Percentiles rank a stretch among this genome's conserved stretches.
phyloP scores from a whole-genome alignment of 2,113 vertebrate genomes.

The Cnemophilus loriae region DNA sequence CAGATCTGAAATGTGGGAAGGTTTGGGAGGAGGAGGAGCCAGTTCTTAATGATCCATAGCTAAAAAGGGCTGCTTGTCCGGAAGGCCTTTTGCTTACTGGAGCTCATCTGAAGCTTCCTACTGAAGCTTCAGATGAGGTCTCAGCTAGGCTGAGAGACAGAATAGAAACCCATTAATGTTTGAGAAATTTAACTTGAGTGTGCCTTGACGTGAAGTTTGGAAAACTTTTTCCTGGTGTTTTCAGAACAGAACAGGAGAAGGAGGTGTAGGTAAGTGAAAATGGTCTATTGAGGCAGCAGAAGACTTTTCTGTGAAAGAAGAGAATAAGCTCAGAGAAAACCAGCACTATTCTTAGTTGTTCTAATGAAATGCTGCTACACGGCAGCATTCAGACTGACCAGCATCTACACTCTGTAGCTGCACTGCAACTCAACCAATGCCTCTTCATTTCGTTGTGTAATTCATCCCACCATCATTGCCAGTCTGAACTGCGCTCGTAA shows the following conservation, averaged over 20 bases:
- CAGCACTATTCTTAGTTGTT: not conserved
- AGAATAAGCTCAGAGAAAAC: not conserved
- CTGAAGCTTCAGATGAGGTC: not conserved
- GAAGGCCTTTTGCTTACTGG: not conserved
- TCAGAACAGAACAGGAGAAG: not conserved
- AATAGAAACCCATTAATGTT: not conserved
- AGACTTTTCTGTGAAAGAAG: not conserved
- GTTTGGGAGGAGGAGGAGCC: not conserved
- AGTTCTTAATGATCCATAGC: not conserved
- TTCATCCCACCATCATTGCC: not conserved
- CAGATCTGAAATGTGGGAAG: not conserved
- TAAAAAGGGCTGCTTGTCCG: not conserved
- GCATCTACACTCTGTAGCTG: not conserved
- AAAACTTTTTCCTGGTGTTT: not conserved
- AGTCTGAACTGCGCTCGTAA: not conserved
- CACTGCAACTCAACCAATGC: not conserved
- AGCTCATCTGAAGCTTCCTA: not conserved
- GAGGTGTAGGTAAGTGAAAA: not conserved
- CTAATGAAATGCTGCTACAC: not conserved
- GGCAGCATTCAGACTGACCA: not conserved
- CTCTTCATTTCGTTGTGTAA: not conserved
- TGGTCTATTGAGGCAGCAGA: rapidly evolving
- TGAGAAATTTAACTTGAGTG: not conserved
- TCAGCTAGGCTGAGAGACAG: not conserved
- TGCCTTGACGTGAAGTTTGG: not conserved